Base-by-base conservation (phyloP, 2,888 invertebrate genomes). In the Melipona bicolor region DNA sequence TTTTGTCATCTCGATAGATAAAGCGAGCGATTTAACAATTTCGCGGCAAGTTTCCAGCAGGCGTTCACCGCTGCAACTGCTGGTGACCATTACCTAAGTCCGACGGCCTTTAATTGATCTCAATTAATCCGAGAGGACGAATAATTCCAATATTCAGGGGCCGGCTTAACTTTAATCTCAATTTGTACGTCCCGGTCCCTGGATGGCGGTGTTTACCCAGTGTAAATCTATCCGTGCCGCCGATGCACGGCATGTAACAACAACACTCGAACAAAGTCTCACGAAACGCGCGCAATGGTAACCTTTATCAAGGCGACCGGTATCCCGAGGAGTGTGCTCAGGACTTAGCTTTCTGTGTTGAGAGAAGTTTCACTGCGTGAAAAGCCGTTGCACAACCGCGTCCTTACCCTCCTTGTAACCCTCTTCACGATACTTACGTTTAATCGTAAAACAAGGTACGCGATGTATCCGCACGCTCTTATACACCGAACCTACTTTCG, bases 211-310 rank as follows among this genome's bases (percentile, higher is more conserved):
- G 91, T 91, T 92, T 91, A 89, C 89, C 90, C 90, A 61, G 88
- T 91, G 92, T 90, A 91, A 91, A 92, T 91, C 88, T 87, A 86
- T 87, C 84, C 87, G 17, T 19, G 24, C 84, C 84, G 82, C 89
- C 36, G 88, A 89, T 87, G 36, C 43, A 86, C 85, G 65, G 70
- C 79, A 76, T 72, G 79, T 62, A 87, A 86, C 77, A 82, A 81
- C 77, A 83, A 80, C 81, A 79, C 52, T 19, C 59, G 56, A 68
- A 69, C 71, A 68, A 79, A 49, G 73, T 36, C 62, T 59, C 77
- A 73, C 43, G 72, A 52, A 32, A 78, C 54, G 64, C 61, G 70
- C 61, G 73, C 76, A 86, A 83, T 76, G 76, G 81, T 78, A 84
- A 75, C 77, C 81, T 79, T 83, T 79, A 81, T 78, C 79, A 83